Evolutionary conservation across 2,797 vertebrate species (phyloP).

Genomic region (Hemitrygon akajei): DNA sequence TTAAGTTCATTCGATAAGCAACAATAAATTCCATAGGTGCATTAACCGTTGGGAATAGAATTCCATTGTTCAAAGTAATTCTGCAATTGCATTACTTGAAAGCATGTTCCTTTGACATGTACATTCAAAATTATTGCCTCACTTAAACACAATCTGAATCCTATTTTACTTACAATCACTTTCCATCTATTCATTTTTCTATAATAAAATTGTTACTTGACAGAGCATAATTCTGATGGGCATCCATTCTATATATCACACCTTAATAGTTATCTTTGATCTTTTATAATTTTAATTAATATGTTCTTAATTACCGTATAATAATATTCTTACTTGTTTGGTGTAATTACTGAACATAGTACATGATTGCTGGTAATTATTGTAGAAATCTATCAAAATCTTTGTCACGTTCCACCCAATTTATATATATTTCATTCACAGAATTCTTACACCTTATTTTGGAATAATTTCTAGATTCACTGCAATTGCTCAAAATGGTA

Average conservation of each 20-base stretch:
- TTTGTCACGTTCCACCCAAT: background rate
- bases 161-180: background rate
- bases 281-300: background rate
- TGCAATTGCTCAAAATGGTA: background rate
- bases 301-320: background rate
- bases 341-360: background rate
- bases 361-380: slow-evolving; percentile 21
- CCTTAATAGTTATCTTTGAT: background rate
- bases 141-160: background rate
- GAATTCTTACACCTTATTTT: background rate
- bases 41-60: background rate
- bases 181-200: background rate
- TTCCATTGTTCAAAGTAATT: background rate
- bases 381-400: background rate
- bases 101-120: background rate
- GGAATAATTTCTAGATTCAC: background rate
- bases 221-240: background rate
- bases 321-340: background rate
- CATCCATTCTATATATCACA: background rate
- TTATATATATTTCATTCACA: background rate
- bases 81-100: background rate
- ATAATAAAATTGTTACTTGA: background rate
- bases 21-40: background rate
- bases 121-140: background rate
- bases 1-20: background rate